Evolutionary conservation across 2,888 invertebrate species (phyloP), one percentile per base, ranked within the genome.

Genomic region (Phlogophora meticulosa): DNA sequence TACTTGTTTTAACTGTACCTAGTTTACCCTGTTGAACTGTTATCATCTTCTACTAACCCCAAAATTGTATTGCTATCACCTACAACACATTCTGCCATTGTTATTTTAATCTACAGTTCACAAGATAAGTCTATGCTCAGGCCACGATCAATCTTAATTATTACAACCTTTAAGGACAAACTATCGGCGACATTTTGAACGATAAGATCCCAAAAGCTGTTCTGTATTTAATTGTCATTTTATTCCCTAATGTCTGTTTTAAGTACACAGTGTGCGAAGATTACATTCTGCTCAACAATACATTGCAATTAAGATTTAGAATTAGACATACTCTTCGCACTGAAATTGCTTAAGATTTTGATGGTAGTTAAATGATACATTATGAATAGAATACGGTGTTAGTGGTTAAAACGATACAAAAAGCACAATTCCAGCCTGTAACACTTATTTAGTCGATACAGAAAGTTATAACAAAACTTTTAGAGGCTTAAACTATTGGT

Each of bases 201-300:
- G 55, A 59, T 64, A 76, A 64, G 34, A 52, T 64, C 48, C 17
- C 52, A n/a, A 56, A 59, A 43, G 38, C 59, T 52, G n/a, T 46
- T 56, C 32, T 52, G 24, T 24, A 43, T 70, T 52, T 49, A 57
- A 55, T 63, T 22, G 53, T 62, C 40, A 28, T 49, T 71, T 49
- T 59, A 63, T 43, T 48, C 22, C 17, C 42, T 28, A 13, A 49
- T 17, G 43, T 58, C 52, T 57, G 24, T 34, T 61, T 61, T 40
- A 43, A 76, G 20, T 17, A 59, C 22, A 40, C 22, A 22, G n/a
- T 42, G n/a, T 45, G 10, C 15, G 49, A 36, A 45, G 22, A 57
- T 76, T 49, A 76, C 22, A 36, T 71, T 76, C 42, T 40, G 13
- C 55, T 55, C 7, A 68, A 72, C 60, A 58, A 59, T 49, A 75